Evolutionary conservation across 1,140 invertebrate genomes (phyloP).

Genomic region (Maniola jurtina): DNA sequence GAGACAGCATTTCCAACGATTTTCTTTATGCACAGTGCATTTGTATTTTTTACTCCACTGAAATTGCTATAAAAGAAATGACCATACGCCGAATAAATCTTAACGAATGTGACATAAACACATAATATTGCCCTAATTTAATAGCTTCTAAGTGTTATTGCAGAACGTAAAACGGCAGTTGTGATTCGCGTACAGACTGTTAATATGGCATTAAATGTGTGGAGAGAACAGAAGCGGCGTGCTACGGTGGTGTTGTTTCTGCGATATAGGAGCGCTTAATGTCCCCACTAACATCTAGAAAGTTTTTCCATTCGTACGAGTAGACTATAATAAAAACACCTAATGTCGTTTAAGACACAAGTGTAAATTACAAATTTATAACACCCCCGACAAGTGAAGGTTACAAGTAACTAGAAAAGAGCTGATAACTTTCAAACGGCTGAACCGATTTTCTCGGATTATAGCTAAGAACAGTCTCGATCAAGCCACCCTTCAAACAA

Average conservation of each 20-base stretch:
- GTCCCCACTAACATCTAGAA: slow-evolving; percentile 1
- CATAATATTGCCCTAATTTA: slow-evolving; percentile 9
- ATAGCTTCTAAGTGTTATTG: slow-evolving; percentile 13
- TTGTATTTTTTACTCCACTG: neutral
- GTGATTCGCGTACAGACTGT: slow-evolving; percentile 12
- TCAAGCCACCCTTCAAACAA: too few species aligned
- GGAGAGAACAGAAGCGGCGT: neutral
- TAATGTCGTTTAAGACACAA: neutral
- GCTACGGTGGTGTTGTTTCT: neutral
- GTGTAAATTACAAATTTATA: too few species aligned
- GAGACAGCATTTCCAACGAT: neutral
- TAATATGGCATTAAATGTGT: slow-evolving; percentile 13
- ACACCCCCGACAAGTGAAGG: too few species aligned
- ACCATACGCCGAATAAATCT: neutral
- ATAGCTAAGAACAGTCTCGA: too few species aligned
- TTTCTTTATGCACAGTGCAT: neutral
- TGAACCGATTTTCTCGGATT: too few species aligned
- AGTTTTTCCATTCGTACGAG: neutral
- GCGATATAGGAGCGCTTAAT: slow-evolving; percentile 1
- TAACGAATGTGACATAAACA: slow-evolving; percentile 12
- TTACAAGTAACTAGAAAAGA: too few species aligned
- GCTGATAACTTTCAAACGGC: too few species aligned
- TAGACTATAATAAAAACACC: neutral
- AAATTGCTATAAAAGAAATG: slow-evolving; percentile 4
- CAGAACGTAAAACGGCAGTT: slow-evolving; percentile 12